phyloP scores from a whole-genome alignment of 2,888 invertebrate genomes.

The Embidobia sp. region DNA sequence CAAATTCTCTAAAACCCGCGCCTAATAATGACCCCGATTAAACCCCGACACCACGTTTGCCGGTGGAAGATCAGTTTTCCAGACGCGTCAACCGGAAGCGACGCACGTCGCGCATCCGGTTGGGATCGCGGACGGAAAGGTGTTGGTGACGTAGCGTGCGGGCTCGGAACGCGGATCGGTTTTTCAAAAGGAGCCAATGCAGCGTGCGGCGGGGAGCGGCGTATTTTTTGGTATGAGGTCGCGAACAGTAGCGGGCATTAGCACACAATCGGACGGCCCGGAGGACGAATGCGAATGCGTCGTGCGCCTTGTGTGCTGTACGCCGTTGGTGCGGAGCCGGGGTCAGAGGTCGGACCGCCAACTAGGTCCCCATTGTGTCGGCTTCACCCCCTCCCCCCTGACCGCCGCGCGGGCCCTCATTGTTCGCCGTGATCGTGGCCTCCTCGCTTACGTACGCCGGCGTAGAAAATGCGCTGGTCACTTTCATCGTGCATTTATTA shows the following conservation, averaged over 20 bases:
- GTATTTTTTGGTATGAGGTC: constrained; percentile 65
- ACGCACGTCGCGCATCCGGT: constrained; percentile 54
- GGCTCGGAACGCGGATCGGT: constrained; percentile 44
- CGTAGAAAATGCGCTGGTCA: constrained; percentile 64
- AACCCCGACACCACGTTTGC: background rate
- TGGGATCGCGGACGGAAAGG: constrained; percentile 31
- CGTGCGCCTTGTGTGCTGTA: constrained; percentile 66
- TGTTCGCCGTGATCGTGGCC: constrained; percentile 37
- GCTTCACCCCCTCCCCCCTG: constrained; percentile 63
- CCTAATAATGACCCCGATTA: too few species aligned
- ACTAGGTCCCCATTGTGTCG: constrained; percentile 80
- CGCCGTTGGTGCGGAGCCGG: constrained; percentile 69
- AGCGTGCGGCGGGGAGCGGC: too few species aligned
- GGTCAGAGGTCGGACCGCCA: constrained; percentile 80
- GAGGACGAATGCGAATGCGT: constrained; percentile 76
- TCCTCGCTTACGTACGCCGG: constrained; percentile 53
- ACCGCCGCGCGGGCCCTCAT: too few species aligned
- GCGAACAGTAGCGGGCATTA: constrained; percentile 78
- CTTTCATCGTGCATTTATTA: constrained; percentile 65
- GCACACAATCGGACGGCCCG: constrained; percentile 80
- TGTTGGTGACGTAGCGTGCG: constrained; percentile 58
- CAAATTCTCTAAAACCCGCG: too few species aligned
- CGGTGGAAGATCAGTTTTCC: constrained; percentile 40
- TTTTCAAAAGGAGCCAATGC: constrained; percentile 37
- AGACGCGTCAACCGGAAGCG: constrained; percentile 55